These are phyloP conservation scores for Spinus olivaceus DNA, from an alignment of 2,797 vertebrate species.

Conservation along the genomic window DNA sequence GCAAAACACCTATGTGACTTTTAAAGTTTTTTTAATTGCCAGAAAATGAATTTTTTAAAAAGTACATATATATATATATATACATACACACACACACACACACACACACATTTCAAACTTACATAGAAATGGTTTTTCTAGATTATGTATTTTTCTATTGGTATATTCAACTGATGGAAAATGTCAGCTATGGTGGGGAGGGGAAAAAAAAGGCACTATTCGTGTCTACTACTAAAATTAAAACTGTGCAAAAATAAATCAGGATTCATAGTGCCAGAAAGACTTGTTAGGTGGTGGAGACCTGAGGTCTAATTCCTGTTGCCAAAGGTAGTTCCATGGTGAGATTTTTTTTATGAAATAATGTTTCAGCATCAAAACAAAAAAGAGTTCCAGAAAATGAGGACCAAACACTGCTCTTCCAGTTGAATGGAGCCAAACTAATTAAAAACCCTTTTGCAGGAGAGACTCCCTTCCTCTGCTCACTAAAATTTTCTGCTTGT, in stretches of 20 bases:
- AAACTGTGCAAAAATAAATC: neutral
- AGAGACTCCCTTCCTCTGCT: neutral
- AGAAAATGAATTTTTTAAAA: neutral
- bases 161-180: neutral
- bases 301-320: neutral
- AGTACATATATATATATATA: neutral
- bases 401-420: neutral
- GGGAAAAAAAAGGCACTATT: rapidly evolving
- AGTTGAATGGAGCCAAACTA: neutral
- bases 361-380: neutral
- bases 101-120: rapidly evolving
- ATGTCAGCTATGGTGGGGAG: neutral
- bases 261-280: neutral
- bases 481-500: neutral
- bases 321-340: neutral
- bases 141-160: neutral
- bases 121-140: neutral
- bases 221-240: neutral
- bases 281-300: neutral
- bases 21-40: neutral
- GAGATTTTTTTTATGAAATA: neutral
- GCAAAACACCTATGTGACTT: neutral
- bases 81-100: too few relatives aligned
- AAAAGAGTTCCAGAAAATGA: neutral
- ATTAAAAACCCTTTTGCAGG: neutral